Evolutionary conservation across 1,140 invertebrate genomes (phyloP).

Genomic region (Ceratina calcarata): DNA sequence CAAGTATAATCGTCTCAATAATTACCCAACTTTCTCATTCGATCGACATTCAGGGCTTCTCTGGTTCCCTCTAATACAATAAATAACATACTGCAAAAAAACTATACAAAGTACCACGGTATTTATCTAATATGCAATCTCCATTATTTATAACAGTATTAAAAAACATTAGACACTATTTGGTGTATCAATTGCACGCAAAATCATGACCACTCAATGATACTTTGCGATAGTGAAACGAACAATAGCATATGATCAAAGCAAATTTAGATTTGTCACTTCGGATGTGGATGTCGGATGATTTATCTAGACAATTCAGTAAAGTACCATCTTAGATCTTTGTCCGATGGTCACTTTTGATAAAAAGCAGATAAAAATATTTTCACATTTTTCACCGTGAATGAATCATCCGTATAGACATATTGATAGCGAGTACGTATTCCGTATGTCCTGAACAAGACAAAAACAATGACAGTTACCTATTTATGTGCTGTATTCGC

Average conservation of each 20-base stretch:
- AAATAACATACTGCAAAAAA: conserved; percentile 47
- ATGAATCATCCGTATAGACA: neutral
- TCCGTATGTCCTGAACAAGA: too few species aligned
- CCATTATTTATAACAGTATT: conserved; percentile 50
- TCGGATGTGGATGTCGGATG: too few species aligned
- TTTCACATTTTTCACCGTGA: neutral
- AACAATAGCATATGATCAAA: neutral
- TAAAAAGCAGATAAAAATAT: too few species aligned
- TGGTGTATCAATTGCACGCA: conserved; percentile 64
- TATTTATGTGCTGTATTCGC: neutral
- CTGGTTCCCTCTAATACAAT: conserved; percentile 16
- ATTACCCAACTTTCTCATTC: neutral
- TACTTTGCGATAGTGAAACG: conserved; percentile 17
- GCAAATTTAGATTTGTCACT: too few species aligned
- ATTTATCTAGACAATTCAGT: too few species aligned
- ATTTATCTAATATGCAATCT: conserved; percentile 54
- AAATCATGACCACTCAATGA: conserved; percentile 52
- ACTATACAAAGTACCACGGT: conserved; percentile 49
- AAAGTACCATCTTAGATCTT: neutral
- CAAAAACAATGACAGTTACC: neutral
- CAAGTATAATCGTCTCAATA: too few species aligned
- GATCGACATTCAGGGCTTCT: neutral
- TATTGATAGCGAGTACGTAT: neutral
- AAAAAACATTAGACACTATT: conserved; percentile 60
- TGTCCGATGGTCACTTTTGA: neutral